Evolutionary conservation across 2,888 invertebrate species (phyloP).

Genomic region (Tubulanus polymorphus): DNA sequence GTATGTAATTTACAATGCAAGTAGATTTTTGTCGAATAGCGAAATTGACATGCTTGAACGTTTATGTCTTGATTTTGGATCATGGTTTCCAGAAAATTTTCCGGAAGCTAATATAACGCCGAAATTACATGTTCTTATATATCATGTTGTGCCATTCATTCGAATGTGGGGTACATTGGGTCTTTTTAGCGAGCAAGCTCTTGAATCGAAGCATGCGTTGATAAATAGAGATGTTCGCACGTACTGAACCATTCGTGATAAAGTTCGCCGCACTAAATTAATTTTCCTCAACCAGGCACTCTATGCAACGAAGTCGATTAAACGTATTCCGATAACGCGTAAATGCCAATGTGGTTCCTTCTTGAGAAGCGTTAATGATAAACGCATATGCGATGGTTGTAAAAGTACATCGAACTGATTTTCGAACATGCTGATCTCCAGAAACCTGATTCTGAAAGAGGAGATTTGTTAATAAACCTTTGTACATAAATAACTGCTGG

Average conservation of each 20-base stretch:
- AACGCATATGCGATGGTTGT: no score
- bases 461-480: no score
- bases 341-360: no score
- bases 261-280: not conserved
- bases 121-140: not conserved
- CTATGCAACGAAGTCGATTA: no score
- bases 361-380: no score
- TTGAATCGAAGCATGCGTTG: not conserved
- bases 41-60: not conserved
- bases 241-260: not conserved
- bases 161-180: not conserved
- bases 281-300: not conserved
- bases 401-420: no score
- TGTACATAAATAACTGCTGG: no score
- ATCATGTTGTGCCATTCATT: not conserved
- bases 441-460: no score
- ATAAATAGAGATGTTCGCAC: not conserved
- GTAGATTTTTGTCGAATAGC: not conserved
- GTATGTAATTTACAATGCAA: not conserved
- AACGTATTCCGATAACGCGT: no score
- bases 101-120: not conserved
- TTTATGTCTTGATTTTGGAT: not conserved
- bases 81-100: not conserved
- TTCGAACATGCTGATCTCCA: no score
- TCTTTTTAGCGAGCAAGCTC: not conserved